A percentile compares a stretch with the other conserved stretches of the same genome.
phyloP scores from a whole-genome alignment of 2,888 invertebrate genomes.

The Oxycera nigricornis region DNA sequence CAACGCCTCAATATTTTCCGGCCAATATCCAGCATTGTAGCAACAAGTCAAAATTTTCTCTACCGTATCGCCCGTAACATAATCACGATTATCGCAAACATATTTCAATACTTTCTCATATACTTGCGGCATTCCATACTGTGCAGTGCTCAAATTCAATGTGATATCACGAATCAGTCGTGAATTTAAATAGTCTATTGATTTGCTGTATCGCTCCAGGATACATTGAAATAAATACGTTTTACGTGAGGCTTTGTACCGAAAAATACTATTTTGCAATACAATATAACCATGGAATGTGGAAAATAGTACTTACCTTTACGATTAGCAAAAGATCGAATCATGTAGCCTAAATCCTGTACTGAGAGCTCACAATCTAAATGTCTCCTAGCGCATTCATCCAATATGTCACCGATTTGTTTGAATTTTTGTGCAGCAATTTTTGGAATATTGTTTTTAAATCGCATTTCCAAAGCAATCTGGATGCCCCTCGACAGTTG shows the following conservation, averaged over 20 bases:
- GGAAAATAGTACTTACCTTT: slow-evolving; percentile 51
- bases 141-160: slow-evolving; percentile 60
- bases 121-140: slow-evolving; percentile 62
- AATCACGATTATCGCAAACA: slow-evolving; percentile 59
- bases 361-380: slow-evolving; percentile 52
- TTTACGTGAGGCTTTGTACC: slow-evolving; percentile 57
- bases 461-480: slow-evolving; percentile 58
- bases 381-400: slow-evolving; percentile 56
- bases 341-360: slow-evolving; percentile 56
- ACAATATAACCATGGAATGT: no score
- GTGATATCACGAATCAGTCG: slow-evolving; percentile 62
- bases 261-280: slow-evolving; percentile 18
- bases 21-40: slow-evolving; percentile 64
- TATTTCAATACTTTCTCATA: slow-evolving; percentile 64
- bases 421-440: slow-evolving; percentile 53
- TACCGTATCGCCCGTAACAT: slow-evolving; percentile 64
- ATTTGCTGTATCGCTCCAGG: slow-evolving; percentile 56
- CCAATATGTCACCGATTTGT: slow-evolving; percentile 56
- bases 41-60: slow-evolving; percentile 64
- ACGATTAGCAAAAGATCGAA: slow-evolving; percentile 56
- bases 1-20: slow-evolving; percentile 60
- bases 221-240: slow-evolving; percentile 57
- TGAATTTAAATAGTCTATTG: slow-evolving; percentile 60
- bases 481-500: slow-evolving; percentile 62
- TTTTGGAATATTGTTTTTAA: slow-evolving; percentile 53